Percentiles rank a stretch among this genome's conserved stretches.
Evolutionary conservation across 2,113 vertebrate genomes (phyloP).

Genomic region (Python bivittatus): DNA sequence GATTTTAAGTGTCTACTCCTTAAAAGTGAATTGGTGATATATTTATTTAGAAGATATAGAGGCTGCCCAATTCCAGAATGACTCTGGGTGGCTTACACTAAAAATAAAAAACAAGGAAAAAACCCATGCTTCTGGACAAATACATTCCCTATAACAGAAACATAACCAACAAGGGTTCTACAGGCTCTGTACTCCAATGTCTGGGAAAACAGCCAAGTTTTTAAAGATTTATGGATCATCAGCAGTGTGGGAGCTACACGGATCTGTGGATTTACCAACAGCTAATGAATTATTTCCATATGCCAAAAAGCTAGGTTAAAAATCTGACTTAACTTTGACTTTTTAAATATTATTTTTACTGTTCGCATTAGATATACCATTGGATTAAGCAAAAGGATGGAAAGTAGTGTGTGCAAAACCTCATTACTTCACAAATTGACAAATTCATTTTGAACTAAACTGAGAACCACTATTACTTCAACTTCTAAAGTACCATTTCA

Average conservation of each 20-base stretch:
- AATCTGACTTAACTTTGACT: background rate
- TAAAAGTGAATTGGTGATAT: background rate
- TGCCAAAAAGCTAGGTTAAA: background rate
- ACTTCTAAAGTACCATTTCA: background rate
- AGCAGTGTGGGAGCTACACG: background rate
- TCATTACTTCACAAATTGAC: background rate
- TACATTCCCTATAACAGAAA: background rate
- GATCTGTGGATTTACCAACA: background rate
- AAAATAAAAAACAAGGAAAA: background rate
- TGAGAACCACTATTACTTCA: background rate
- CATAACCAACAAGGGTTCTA: background rate
- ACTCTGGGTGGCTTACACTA: background rate
- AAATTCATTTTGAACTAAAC: background rate
- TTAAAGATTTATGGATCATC: background rate
- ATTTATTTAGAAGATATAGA: background rate
- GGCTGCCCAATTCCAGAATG: background rate
- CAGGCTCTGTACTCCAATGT: background rate
- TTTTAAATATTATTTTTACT: background rate
- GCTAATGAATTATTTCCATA: background rate
- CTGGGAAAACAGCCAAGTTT: background rate
- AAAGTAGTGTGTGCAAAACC: background rate
- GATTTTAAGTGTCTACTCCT: background rate
- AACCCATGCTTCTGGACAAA: background rate
- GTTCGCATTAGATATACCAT: background rate
- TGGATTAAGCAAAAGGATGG: background rate